Base-by-base conservation (phyloP, 2,113 vertebrate genomes). In the Sceloporus tristichus region DNA sequence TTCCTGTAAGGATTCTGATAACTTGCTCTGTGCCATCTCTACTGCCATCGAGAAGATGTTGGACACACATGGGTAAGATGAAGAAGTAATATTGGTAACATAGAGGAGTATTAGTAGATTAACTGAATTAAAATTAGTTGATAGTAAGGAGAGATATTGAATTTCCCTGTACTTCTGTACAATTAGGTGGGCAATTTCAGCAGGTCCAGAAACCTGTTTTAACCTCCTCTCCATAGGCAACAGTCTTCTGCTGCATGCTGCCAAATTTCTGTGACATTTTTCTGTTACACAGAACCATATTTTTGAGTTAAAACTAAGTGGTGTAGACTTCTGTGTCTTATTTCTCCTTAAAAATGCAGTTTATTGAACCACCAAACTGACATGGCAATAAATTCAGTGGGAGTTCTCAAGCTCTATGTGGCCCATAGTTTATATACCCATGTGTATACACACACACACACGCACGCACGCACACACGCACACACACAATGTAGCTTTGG, bases 41-140 rank as follows among this genome's bases (percentile, higher is more conserved):
- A 94, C 96, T 5, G 98, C 98, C 53, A 94, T 99, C 42, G 95
- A 97, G 87, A 95, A 98, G 85, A 97, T 99, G 98, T 96, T 97
- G 71, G 95, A 94, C 54, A 97, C 97, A 0, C 90, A 97, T 68
- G 97, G 98, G 98, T 99, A 95, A 91, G 96, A 29, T 59, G 79
- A 7, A 83, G 25, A 53, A 0, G 48, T 1, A 85, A 34, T 38
- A 38, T 0, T 0, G 54, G 62, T 3, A 0, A 27, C 8, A 34
- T 65, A 82, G 59, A 34, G 11, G 70, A 34, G 19, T 4, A 59
- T 19, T 77, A n/a, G 71, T 48, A 80, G 40, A 9, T 75, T 59
- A 59, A 42, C 9, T 21, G 29, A 19, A 71, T 68, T 86, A 70
- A 70, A 14, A 23, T 70, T 54, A 18, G 34, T 79, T 8, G n/a